Conservation (phyloP, 2,888 invertebrate species). For the Noctua janthe region DNA sequence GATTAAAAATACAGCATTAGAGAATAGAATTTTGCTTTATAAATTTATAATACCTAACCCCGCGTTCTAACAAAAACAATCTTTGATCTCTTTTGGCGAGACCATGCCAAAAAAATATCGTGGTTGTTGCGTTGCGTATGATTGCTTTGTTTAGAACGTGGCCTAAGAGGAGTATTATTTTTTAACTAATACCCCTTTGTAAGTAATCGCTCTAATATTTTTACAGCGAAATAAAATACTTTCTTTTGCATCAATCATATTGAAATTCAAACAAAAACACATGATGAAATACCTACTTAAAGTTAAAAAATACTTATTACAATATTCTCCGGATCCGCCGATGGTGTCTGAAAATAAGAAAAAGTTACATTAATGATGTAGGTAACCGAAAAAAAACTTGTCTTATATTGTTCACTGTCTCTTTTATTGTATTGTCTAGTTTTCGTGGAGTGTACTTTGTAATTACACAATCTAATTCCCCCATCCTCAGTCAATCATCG, state of each 20-base stretch:
- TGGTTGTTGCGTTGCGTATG: background rate
- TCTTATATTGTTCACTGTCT: background rate
- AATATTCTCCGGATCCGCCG: conserved; percentile 25
- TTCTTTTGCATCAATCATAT: conserved; percentile 15
- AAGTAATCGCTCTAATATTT: conserved; percentile 5
- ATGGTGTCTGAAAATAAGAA: conserved; percentile 40
- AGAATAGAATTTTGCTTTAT: background rate
- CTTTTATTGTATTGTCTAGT: background rate
- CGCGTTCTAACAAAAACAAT: background rate
- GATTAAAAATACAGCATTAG: conserved; percentile 3
- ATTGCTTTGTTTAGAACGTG: background rate
- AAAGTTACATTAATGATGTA: background rate
- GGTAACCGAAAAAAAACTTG: background rate
- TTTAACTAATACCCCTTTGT: conserved; percentile 41
- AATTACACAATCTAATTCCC: background rate
- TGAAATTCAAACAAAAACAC: conserved; percentile 8
- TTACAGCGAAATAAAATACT: conserved; percentile 12
- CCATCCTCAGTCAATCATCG: background rate
- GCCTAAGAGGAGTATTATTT: conserved; percentile 20
- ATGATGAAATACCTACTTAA: conserved; percentile 1
- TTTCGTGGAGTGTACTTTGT: background rate
- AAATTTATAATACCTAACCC: conserved; percentile 7
- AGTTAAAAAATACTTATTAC: conserved; percentile 26
- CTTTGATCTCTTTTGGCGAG: background rate
- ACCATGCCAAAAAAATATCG: background rate